Evolutionary conservation across 2,113 vertebrate species (phyloP).

Genomic region (Psettodes erumei): DNA sequence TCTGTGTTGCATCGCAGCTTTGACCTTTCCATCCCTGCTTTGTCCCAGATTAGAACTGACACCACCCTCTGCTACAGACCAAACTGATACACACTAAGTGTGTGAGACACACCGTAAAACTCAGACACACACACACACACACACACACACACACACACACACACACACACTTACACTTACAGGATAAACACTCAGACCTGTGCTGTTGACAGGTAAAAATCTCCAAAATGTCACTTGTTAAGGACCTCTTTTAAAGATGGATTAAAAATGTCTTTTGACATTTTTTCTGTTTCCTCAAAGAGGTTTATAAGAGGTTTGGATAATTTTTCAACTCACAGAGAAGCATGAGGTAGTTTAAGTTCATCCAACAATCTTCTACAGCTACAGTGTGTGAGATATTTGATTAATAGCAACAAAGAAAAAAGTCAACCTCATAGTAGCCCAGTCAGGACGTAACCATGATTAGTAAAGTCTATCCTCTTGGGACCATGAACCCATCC

Average conservation of each 20-base stretch:
- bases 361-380: no score
- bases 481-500: no score
- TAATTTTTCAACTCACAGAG: conserved; percentile 16
- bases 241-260: conserved; percentile 15
- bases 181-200: conserved; percentile 1
- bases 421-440: no score
- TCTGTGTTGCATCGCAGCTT: conserved; percentile 64
- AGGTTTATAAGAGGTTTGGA: background rate
- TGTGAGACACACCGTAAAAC: no score
- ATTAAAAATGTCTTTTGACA: conserved; percentile 38
- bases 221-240: conserved; percentile 36
- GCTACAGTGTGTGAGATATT: no score
- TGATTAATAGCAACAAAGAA: no score
- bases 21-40: conserved; percentile 80
- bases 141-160: conserved; percentile 32
- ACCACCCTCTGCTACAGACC: conserved; percentile 78
- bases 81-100: conserved; percentile 74
- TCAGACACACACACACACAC: conserved; percentile 52
- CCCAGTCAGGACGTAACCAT: no score
- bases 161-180: conserved; percentile 1
- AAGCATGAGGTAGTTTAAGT: background rate
- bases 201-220: conserved; percentile 19
- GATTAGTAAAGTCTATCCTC: no score
- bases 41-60: conserved; percentile 81
- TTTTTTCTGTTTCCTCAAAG: conserved; percentile 7